Base-by-base conservation (phyloP, 1,140 invertebrate species). In the Goniozus legneri region DNA sequence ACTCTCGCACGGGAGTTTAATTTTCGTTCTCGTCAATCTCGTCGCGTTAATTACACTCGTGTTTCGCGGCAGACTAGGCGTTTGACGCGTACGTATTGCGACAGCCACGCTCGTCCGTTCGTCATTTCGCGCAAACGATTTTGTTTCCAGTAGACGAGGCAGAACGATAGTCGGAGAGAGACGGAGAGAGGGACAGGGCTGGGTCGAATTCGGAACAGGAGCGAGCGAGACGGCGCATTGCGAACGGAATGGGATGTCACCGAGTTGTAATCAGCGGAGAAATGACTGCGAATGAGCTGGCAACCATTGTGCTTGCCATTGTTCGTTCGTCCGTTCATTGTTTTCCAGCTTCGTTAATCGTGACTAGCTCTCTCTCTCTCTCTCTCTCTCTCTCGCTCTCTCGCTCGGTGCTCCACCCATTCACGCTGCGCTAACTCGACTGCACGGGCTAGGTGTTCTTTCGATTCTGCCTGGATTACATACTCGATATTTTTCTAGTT, bases 301-400 rank as follows among this genome's bases (percentile, higher is more conserved):
- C 53, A 55, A 46, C 49, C 56, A 67, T 64, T 60, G 64, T 58
- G 45, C 54, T n/a, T 20, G 4, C 36, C 56, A 67, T 67, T 65
- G 62, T 61, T 62, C 53, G 44, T 45, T 20, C 32, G 36, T 16
- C 18, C 48, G 38, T 36, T 59, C 56, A 67, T 71, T 71, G 65
- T 71, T 71, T 70, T 60, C 57, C 52, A 55, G 60, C 63, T 64
- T 65, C 64, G 63, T 65, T 65, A 52, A 71, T 71, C 58, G 60
- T 62, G 46, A 39, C 12, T 18, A 14, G 12, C 32, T 31, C 35
- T 13, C 20, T 35, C 19, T 22, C 18, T 16, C 2, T 12, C 41
- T 41, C 50, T 30, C 33, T 27, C 19, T 30, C n/a, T 14, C 8
- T 39, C 30, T 18, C 13, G 19, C 36, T 7, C n/a, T 10, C 20